These are phyloP conservation scores for Poecilia gillii DNA, from an alignment of 2,797 vertebrate species.

Conservation along the genomic window DNA sequence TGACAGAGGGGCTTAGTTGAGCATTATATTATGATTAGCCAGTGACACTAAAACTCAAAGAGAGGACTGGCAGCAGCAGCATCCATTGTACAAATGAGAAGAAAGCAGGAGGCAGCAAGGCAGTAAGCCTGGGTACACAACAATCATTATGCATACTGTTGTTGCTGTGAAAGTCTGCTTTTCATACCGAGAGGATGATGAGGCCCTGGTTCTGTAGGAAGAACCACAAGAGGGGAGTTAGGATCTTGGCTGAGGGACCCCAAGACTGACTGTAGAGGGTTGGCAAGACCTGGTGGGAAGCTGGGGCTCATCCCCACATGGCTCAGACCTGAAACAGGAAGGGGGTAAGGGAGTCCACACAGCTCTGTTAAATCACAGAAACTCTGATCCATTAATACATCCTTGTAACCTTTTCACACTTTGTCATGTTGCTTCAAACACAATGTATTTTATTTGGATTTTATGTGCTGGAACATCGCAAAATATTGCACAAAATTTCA, in stretches of 20 bases:
- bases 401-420: background rate
- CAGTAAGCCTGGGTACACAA: constrained; percentile 19
- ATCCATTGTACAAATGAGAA: constrained; percentile 50
- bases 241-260: constrained; percentile 90
- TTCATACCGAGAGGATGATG: constrained; percentile 90
- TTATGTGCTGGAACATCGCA: background rate
- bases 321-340: constrained; percentile 83
- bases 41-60: constrained; percentile 77
- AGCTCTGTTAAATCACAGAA: constrained; percentile 12
- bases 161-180: constrained; percentile 10
- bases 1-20: constrained; percentile 80
- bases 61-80: constrained; percentile 57
- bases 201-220: constrained; percentile 89
- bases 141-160: constrained; percentile 11
- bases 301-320: constrained; percentile 89
- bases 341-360: background rate
- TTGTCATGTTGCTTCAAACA: background rate
- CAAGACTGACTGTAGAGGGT: constrained; percentile 90
- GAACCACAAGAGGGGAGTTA: constrained; percentile 87
- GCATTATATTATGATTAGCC: constrained; percentile 82
- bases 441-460: background rate
- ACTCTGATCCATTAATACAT: constrained; percentile 8
- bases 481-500: background rate
- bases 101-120: constrained; percentile 23
- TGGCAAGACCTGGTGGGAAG: constrained; percentile 90